Percentiles rank a stretch among this genome's conserved stretches.
These are phyloP conservation scores for Acinonyx jubatus DNA, from an alignment of 2,113 vertebrate species.

Conservation along the genomic window DNA sequence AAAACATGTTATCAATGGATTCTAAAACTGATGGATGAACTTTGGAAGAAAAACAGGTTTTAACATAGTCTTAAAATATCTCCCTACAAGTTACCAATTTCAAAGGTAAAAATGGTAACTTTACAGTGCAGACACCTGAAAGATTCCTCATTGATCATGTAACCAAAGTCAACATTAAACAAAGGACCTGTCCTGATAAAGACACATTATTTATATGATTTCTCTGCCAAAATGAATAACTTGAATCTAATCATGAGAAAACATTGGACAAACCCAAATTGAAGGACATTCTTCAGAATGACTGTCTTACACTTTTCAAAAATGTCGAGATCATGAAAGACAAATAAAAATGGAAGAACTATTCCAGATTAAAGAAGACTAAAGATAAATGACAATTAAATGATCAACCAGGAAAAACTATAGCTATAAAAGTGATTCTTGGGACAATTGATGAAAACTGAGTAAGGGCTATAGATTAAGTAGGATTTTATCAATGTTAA, in stretches of 20 bases:
- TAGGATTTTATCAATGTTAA: neutral
- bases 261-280: neutral
- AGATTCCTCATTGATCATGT: neutral
- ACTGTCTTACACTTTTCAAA: neutral
- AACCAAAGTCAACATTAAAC: neutral
- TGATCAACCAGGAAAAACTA: neutral
- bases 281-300: neutral
- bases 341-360: neutral
- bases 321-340: neutral
- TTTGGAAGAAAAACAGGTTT: neutral
- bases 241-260: neutral
- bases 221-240: neutral
- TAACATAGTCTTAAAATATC: neutral
- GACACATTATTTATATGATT: neutral
- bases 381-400: neutral
- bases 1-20: neutral
- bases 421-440: neutral
- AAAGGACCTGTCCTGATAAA: neutral
- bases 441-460: neutral
- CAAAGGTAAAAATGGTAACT: neutral
- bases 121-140: neutral
- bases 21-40: neutral
- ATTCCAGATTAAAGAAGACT: neutral
- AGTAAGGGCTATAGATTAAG: neutral
- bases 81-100: neutral